These are phyloP conservation scores for Thermophis baileyi DNA, from an alignment of 2,113 vertebrate genomes.

Conservation along the genomic window DNA sequence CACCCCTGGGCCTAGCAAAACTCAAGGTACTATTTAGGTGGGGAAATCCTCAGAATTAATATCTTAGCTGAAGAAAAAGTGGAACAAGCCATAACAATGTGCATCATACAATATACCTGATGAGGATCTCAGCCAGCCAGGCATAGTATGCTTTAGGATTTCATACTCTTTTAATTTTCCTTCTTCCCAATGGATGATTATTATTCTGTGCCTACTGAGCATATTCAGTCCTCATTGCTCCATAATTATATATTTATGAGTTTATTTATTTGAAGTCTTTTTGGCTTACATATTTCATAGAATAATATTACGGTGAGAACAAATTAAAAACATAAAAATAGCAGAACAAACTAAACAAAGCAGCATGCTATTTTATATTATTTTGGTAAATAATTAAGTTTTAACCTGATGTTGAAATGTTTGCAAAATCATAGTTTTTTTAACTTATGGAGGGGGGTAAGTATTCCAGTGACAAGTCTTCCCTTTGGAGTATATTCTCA, in stretches of 20 bases:
- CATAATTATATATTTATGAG: neutral
- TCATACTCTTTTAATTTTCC: neutral
- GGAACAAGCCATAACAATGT: neutral
- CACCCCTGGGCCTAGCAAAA: neutral
- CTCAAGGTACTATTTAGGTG: neutral
- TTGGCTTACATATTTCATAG: neutral
- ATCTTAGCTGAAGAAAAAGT: neutral
- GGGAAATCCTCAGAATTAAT: neutral
- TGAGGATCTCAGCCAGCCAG: neutral
- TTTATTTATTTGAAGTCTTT: neutral
- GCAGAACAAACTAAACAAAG: neutral
- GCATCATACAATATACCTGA: neutral
- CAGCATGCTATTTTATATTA: neutral
- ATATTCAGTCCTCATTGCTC: neutral
- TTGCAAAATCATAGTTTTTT: neutral
- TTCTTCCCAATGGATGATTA: neutral
- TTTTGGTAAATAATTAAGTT: neutral
- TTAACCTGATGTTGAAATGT: neutral
- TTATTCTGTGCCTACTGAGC: neutral
- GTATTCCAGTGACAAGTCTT: neutral
- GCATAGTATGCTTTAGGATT: neutral
- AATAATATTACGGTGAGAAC: neutral
- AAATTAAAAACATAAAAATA: neutral
- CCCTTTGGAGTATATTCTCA: neutral
- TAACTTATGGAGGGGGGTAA: accelerated